phyloP scores from a whole-genome alignment of 2,113 vertebrate genomes.

The Pelodiscus sinensis region DNA sequence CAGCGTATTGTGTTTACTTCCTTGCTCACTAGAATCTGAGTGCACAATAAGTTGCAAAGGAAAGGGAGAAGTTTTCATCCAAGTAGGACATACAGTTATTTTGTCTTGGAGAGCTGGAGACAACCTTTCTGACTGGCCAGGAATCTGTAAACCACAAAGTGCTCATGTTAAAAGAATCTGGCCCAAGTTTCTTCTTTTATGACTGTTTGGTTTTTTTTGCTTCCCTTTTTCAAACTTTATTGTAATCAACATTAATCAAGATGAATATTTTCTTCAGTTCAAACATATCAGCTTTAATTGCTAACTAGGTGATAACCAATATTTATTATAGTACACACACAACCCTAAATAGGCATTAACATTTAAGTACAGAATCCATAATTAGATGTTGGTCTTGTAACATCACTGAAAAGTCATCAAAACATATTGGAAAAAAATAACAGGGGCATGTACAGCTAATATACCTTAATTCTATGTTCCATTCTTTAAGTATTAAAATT shows the following conservation, averaged over 20 bases:
- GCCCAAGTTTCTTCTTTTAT: constrained; percentile 19
- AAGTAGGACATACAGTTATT: constrained; percentile 61
- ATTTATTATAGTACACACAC: not conserved
- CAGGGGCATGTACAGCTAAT: not conserved
- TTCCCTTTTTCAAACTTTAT: constrained; percentile 33
- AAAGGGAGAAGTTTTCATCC: constrained; percentile 51
- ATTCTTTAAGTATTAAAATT: not conserved
- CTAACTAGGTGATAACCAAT: not conserved
- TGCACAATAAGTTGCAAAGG: constrained; percentile 9
- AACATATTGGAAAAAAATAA: not conserved
- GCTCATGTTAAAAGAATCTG: constrained; percentile 62
- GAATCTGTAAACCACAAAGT: constrained; percentile 64
- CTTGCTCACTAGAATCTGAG: not conserved
- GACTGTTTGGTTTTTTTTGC: constrained; percentile 19
- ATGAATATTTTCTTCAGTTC: constrained; percentile 5
- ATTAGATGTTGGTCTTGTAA: not conserved
- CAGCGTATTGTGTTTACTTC: rapidly evolving
- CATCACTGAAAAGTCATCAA: not conserved
- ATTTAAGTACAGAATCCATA: not conserved
- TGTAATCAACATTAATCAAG: constrained; percentile 20
- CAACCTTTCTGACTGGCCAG: constrained; percentile 35
- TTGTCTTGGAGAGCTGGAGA: constrained; percentile 52
- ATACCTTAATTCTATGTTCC: not conserved
- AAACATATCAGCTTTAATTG: not conserved
- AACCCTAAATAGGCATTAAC: not conserved